Base-by-base conservation (phyloP, 2,797 vertebrate genomes). In the Monodelphis domestica region DNA sequence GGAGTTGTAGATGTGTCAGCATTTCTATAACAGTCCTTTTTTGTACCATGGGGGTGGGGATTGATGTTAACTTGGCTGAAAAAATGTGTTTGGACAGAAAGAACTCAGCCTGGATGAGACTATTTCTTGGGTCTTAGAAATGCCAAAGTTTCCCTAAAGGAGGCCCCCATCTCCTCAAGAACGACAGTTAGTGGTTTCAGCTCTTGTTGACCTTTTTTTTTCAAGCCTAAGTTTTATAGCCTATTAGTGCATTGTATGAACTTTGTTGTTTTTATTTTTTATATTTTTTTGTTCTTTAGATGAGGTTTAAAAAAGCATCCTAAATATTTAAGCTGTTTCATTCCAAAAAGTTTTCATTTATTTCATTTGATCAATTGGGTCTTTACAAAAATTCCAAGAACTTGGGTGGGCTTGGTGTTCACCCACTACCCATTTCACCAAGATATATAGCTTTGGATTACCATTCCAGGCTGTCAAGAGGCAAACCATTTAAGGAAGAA, bases 291-390 rank as follows among this genome's bases (percentile, higher is more conserved):
- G 95, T 96, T 95, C 38, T 87, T 97, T 96, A 88, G 93, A 70
- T 97, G 93, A 93, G 90, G 94, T 94, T 95, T 59, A 53, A 53
- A 95, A 95, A 95, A 51, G 29, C 63, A 84, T 89, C 94, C 59
- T 95, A 84, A 93, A 90, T 94, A 95, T 95, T 95, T 96, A 97
- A 96, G 96, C 94, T 88, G 92, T 96, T 97, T 97, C 94, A 91
- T 93, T 98, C 97, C 97, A 94, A 93, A 97, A 97, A 97, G 96
- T 97, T 96, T 96, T 93, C 96, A 92, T 96, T 93, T 97, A 92
- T 97, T 97, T 96, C 91, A 93, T 94, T 97, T 97, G 96, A 96
- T 95, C 97, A 96, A 91, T 96, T 97, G 89, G 95, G 89, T 95
- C 91, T 95, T 97, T 96, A 90, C 95, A 96, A 95, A 95, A 96